phyloP scores from a whole-genome alignment of 2,797 vertebrate genomes.

The Brachyrhaphis roseni region DNA sequence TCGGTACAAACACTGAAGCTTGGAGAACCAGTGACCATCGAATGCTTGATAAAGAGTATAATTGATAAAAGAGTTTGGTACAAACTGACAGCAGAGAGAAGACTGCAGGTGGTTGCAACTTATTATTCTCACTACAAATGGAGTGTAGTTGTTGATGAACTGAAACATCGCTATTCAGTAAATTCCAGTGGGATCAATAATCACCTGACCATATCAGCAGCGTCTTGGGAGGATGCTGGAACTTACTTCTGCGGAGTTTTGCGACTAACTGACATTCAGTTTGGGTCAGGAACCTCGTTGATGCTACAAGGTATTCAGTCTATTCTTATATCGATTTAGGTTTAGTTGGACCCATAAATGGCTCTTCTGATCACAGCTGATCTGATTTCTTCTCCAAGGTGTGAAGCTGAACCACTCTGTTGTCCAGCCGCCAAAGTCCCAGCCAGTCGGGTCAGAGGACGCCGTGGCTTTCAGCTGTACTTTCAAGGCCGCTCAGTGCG shows the following conservation, averaged over 20 bases:
- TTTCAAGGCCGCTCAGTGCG: background rate
- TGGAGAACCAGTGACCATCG: constrained; percentile 1
- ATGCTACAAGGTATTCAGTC: constrained; percentile 27
- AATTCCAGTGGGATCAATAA: background rate
- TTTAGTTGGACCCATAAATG: background rate
- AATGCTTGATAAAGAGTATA: constrained; percentile 20
- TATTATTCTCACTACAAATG: rapidly evolving
- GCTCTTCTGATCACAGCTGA: background rate
- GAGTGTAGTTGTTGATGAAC: background rate
- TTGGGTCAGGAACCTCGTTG: constrained; percentile 42
- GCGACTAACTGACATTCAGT: background rate
- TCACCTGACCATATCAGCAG: constrained; percentile 20
- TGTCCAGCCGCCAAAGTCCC: background rate
- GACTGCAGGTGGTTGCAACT: constrained; percentile 23
- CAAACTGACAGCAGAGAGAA: constrained; percentile 20
- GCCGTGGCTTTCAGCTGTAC: background rate
- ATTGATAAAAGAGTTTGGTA: constrained; percentile 9
- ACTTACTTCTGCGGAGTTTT: constrained; percentile 47
- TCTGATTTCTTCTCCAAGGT: background rate
- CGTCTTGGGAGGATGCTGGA: constrained; percentile 23
- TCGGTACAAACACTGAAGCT: constrained; percentile 18
- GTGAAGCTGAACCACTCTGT: background rate
- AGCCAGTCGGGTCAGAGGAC: background rate
- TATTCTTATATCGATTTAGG: background rate
- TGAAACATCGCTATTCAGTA: background rate